phyloP scores from a whole-genome alignment of 2,888 invertebrate genomes.

The Andrena chrysosceles region DNA sequence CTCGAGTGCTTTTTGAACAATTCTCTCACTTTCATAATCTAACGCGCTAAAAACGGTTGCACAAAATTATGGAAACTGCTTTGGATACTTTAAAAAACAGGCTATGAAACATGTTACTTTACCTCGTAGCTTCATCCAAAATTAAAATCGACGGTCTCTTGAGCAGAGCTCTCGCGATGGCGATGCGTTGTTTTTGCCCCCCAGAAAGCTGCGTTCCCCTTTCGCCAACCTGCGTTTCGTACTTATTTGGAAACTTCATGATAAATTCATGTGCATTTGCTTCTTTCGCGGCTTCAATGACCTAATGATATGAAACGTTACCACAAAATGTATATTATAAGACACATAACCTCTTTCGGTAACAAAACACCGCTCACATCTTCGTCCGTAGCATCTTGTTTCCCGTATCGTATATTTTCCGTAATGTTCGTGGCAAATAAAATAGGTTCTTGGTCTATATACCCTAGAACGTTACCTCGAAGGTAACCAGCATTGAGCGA shows the following conservation, averaged over 20 bases:
- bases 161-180: conserved; percentile 96
- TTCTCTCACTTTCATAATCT: conserved; percentile 96
- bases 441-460: conserved; percentile 97
- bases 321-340: not conserved
- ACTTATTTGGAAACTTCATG: conserved; percentile 91
- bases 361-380: conserved; percentile 86
- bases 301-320: conserved; percentile 84
- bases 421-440: conserved; percentile 95
- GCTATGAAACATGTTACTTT: conserved; percentile 25
- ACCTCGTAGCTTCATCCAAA: conserved; percentile 98
- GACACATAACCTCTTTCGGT: not conserved
- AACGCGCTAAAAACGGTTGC: conserved; percentile 89
- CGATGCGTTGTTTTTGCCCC: conserved; percentile 97
- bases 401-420: conserved; percentile 98
- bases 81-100: not conserved
- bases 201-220: conserved; percentile 96
- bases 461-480: conserved; percentile 92
- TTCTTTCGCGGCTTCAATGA: conserved; percentile 91
- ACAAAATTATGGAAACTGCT: conserved; percentile 12
- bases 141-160: conserved; percentile 96
- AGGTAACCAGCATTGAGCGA: conserved; percentile 93
- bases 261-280: conserved; percentile 98
- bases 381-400: conserved; percentile 88
- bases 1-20: conserved; percentile 96
- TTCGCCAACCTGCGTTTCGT: conserved; percentile 95